Conservation (phyloP, 2,888 invertebrate species). For the Hydropsyche betteni region DNA sequence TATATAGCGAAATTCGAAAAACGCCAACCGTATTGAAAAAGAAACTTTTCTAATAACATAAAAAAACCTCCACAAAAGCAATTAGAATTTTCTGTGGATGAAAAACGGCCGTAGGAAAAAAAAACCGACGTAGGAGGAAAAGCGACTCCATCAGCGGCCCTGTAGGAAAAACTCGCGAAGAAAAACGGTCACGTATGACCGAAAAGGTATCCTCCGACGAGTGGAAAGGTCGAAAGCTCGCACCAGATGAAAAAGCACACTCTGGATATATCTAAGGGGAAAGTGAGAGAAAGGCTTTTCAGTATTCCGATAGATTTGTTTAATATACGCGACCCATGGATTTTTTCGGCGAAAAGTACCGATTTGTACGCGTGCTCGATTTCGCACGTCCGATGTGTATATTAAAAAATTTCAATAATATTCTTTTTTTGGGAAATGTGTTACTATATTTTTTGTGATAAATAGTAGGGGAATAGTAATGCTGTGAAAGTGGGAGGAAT, state of each 20-base stretch:
- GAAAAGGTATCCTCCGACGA: slow-evolving; percentile 16
- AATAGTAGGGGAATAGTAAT: too few relatives aligned
- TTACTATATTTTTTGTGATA: too few relatives aligned
- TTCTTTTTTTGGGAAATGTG: too few relatives aligned
- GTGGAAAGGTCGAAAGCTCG: slow-evolving; percentile 14
- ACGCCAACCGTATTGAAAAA: background rate
- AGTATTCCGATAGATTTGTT: slow-evolving; percentile 31
- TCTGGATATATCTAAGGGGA: background rate
- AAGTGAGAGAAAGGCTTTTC: background rate
- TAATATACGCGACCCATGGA: slow-evolving; percentile 20
- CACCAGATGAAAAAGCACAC: background rate
- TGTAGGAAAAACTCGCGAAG: slow-evolving; percentile 14
- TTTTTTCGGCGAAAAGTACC: slow-evolving; percentile 7
- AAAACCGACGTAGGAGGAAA: background rate
- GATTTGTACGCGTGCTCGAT: background rate
- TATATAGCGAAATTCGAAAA: too few relatives aligned
- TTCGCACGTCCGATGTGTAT: too few relatives aligned
- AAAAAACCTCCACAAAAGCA: slow-evolving; percentile 18
- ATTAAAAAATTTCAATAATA: too few relatives aligned
- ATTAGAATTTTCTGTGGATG: slow-evolving; percentile 34
- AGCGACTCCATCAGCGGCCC: background rate
- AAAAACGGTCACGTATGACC: slow-evolving; percentile 32
- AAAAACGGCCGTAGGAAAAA: background rate
- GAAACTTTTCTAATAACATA: background rate
- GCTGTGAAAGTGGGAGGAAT: too few relatives aligned